These are phyloP conservation scores for Tubulanus polymorphus DNA, from an alignment of 2,888 invertebrate species.

Conservation along the genomic window DNA sequence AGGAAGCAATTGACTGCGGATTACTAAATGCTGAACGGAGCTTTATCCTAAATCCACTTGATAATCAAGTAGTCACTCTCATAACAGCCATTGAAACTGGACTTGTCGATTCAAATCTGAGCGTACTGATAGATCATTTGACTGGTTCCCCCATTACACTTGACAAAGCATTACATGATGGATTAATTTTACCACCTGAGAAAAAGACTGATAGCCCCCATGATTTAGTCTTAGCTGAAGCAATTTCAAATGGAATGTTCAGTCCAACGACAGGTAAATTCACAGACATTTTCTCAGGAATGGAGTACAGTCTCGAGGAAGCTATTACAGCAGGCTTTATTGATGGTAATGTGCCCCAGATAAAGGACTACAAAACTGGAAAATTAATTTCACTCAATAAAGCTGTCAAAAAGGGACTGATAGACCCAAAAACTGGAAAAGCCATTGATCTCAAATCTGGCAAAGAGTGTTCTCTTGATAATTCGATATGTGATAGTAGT, in stretches of 20 bases:
- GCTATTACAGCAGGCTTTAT: conserved; percentile 57
- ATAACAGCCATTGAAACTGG: conserved; percentile 31
- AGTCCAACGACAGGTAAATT: conserved; percentile 55
- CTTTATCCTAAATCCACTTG: conserved; percentile 34
- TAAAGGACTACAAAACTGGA: conserved; percentile 67
- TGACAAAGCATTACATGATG: conserved; percentile 66
- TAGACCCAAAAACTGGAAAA: conserved; percentile 53
- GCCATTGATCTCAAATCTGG: conserved; percentile 33
- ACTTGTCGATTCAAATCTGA: conserved; percentile 55
- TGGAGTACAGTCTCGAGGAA: conserved; percentile 77
- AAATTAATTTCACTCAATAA: conserved; percentile 69
- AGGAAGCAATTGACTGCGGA: conserved; percentile 57
- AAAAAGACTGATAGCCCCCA: conserved; percentile 68
- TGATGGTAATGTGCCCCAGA: conserved; percentile 38
- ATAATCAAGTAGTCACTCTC: conserved; percentile 35
- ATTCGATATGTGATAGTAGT: background rate
- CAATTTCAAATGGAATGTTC: conserved; percentile 71
- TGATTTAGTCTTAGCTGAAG: conserved; percentile 74
- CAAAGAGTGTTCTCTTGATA: conserved; percentile 27
- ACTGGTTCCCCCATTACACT: conserved; percentile 65
- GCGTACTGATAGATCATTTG: conserved; percentile 63
- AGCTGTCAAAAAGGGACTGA: conserved; percentile 76
- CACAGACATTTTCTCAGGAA: conserved; percentile 75
- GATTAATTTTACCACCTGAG: conserved; percentile 22
- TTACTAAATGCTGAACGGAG: conserved; percentile 63